phyloP scores from a whole-genome alignment of 2,113 vertebrate species.

The Ceuthmochares aereus region DNA sequence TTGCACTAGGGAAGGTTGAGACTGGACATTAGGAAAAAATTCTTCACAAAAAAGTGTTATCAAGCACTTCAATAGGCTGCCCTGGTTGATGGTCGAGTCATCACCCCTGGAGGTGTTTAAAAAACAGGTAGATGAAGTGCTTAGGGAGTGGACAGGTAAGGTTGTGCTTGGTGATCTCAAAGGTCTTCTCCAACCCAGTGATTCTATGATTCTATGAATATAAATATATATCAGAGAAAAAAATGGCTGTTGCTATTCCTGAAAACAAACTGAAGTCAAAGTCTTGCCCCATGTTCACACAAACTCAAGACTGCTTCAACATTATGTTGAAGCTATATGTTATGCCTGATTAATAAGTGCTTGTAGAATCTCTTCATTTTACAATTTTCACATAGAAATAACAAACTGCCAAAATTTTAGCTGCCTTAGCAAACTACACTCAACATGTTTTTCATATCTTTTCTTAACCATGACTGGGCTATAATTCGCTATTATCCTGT shows the following conservation, averaged over 20 bases:
- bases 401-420: neutral
- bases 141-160: too few relatives aligned
- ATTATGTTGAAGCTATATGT: neutral
- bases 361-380: neutral
- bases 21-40: too few relatives aligned
- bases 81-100: too few relatives aligned
- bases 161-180: too few relatives aligned
- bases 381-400: slow-evolving; percentile 25
- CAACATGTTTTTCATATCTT: neutral
- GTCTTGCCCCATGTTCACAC: neutral
- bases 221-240: neutral
- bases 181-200: too few relatives aligned
- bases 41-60: too few relatives aligned
- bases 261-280: neutral
- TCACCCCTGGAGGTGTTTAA: too few relatives aligned
- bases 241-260: neutral
- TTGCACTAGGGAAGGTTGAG: too few relatives aligned
- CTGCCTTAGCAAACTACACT: slow-evolving; percentile 12
- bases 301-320: neutral
- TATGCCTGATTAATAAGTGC: neutral
- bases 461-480: slow-evolving; percentile 28
- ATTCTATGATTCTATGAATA: neutral
- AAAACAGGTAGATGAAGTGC: too few relatives aligned
- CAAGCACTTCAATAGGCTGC: too few relatives aligned
- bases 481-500: slow-evolving; percentile 73